phyloP scores from a whole-genome alignment of 1,140 invertebrate genomes.

The Nebria ingens region DNA sequence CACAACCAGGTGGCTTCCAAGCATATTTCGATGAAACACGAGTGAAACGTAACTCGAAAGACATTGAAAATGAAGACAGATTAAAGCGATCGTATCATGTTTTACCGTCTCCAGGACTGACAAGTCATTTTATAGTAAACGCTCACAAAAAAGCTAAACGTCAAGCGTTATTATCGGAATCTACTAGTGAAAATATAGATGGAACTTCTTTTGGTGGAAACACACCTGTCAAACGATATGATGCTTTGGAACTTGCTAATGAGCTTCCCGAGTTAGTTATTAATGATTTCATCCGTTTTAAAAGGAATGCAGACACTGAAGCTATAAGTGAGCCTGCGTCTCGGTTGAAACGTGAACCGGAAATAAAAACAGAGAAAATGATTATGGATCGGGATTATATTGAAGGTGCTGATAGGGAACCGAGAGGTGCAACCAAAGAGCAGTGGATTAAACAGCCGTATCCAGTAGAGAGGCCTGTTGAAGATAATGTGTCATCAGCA shows the following conservation, averaged over 20 bases:
- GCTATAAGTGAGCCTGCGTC: not conserved
- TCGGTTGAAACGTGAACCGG: conserved; percentile 7
- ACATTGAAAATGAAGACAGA: not conserved
- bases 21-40: not conserved
- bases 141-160: not conserved
- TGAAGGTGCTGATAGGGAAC: conserved; percentile 17
- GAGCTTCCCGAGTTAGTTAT: conserved; percentile 17
- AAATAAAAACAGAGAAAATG: conserved; percentile 15
- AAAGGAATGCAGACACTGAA: conserved; percentile 12
- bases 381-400: conserved; percentile 15
- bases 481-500: conserved; percentile 18
- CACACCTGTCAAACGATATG: not conserved
- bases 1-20: conserved; percentile 13
- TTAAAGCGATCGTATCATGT: not conserved
- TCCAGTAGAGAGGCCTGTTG: conserved; percentile 18
- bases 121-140: not conserved
- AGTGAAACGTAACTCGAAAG: not conserved
- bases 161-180: not conserved
- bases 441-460: conserved; percentile 29
- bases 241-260: not conserved
- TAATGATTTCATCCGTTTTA: conserved; percentile 29
- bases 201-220: no score
- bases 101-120: not conserved
- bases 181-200: not conserved
- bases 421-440: conserved; percentile 21